Conservation (phyloP, 2,888 invertebrate genomes). For the Onthophagus sagittarius region DNA sequence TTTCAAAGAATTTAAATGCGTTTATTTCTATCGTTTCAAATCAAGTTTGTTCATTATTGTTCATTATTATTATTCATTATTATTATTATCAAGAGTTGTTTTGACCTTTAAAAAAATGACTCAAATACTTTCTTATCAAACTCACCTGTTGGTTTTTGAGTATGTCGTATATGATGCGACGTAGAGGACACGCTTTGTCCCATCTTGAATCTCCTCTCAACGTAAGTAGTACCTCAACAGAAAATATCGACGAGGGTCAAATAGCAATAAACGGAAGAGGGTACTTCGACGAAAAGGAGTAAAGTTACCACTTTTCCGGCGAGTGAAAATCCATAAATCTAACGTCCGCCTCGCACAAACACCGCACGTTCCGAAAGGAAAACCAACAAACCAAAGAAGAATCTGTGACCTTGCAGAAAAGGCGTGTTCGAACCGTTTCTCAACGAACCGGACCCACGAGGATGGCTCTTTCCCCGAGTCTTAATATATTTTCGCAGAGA, state of each 20-base stretch:
- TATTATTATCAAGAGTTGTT: too few relatives aligned
- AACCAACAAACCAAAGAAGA: background rate
- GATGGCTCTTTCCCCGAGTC: too few relatives aligned
- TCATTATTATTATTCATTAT: too few relatives aligned
- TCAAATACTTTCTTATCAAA: background rate
- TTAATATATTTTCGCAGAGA: background rate
- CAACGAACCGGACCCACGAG: background rate
- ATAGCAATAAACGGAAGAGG: background rate
- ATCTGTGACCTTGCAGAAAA: background rate
- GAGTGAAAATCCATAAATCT: background rate
- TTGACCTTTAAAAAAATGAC: too few relatives aligned
- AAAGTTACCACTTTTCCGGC: background rate
- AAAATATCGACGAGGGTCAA: background rate
- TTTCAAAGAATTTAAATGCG: too few relatives aligned
- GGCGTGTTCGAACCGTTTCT: background rate
- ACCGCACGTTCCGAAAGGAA: background rate
- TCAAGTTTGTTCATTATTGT: too few relatives aligned
- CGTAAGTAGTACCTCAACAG: background rate
- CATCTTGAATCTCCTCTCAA: conserved; percentile 20
- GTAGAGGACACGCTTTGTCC: conserved; percentile 29
- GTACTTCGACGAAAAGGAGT: background rate
- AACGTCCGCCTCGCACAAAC: background rate
- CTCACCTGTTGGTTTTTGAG: conserved; percentile 29
- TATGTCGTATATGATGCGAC: conserved; percentile 24
- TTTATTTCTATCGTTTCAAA: too few relatives aligned